phyloP scores from a whole-genome alignment of 2,888 invertebrate genomes.

The Drosophila macrothrix region DNA sequence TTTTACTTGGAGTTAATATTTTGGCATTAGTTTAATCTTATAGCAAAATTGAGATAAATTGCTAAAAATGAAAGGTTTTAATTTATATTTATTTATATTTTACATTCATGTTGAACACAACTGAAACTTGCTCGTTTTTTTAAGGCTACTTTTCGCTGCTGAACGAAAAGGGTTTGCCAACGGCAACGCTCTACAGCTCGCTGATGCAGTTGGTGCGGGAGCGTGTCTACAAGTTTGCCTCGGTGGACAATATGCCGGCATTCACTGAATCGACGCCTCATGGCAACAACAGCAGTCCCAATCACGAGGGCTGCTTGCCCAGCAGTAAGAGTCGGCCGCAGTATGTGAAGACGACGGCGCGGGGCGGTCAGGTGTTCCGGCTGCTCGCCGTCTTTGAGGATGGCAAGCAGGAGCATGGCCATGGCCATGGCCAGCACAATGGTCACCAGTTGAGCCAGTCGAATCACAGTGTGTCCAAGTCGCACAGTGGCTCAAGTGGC shows the following conservation, averaged over 20 bases:
- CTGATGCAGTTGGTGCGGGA: conserved; percentile 89
- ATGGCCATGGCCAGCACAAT: conserved; percentile 44
- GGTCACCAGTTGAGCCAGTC: conserved; percentile 28
- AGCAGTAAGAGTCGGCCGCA: conserved; percentile 83
- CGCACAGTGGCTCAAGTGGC: conserved; percentile 45
- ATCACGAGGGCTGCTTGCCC: conserved; percentile 78
- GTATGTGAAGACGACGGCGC: conserved; percentile 90
- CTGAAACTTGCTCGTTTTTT: conserved; percentile 25
- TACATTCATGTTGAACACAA: not conserved
- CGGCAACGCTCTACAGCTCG: conserved; percentile 88
- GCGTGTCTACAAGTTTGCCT: conserved; percentile 86
- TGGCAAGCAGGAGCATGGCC: conserved; percentile 85
- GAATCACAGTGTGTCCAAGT: conserved; percentile 31
- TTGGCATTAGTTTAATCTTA: not conserved
- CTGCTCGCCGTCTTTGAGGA: conserved; percentile 91
- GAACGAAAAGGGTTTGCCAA: conserved; percentile 88
- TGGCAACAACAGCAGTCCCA: conserved; percentile 72
- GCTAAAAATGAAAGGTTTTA: not conserved
- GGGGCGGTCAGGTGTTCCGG: conserved; percentile 90
- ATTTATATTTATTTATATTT: not conserved
- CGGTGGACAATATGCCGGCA: conserved; percentile 85
- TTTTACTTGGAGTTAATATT: not conserved
- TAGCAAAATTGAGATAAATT: not conserved
- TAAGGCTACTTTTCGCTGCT: conserved; percentile 90
- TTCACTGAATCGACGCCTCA: conserved; percentile 84